Evolutionary conservation across 2,113 vertebrate species (phyloP).

Genomic region (Lates calcarifer): DNA sequence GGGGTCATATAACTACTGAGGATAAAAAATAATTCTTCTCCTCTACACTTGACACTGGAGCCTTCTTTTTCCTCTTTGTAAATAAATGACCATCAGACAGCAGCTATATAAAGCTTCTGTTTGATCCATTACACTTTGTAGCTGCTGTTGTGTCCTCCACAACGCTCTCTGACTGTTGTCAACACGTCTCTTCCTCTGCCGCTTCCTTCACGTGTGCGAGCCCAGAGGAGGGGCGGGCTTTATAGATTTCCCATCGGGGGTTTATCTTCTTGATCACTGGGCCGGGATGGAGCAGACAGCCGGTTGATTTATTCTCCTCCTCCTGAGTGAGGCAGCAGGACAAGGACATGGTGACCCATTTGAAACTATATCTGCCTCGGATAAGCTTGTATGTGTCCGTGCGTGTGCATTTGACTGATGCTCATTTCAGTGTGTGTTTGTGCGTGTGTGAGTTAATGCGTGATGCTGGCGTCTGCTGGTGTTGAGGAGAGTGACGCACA

Average conservation of each 20-base stretch:
- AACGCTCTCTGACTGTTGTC: slow-evolving; percentile 18
- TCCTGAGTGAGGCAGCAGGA: slow-evolving; percentile 43
- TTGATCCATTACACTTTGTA: slow-evolving; percentile 42
- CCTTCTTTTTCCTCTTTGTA: not conserved
- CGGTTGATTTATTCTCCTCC: slow-evolving; percentile 72
- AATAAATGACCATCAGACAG: slow-evolving; percentile 25
- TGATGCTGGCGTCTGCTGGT: slow-evolving; percentile 36
- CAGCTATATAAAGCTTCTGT: slow-evolving; percentile 9
- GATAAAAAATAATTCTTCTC: not conserved
- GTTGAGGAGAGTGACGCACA: slow-evolving; percentile 34
- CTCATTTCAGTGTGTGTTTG: slow-evolving; percentile 1
- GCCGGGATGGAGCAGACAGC: slow-evolving; percentile 54
- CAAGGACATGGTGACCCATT: slow-evolving; percentile 75
- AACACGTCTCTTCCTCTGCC: slow-evolving; percentile 21
- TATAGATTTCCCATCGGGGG: slow-evolving; percentile 71
- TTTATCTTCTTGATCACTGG: slow-evolving; percentile 74
- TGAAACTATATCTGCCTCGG: slow-evolving; percentile 30
- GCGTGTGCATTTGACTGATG: slow-evolving; percentile 36
- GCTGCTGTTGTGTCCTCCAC: slow-evolving; percentile 25
- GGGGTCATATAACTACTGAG: not conserved
- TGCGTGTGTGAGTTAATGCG: slow-evolving; percentile 46
- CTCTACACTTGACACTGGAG: not conserved
- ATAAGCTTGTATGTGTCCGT: slow-evolving; percentile 2
- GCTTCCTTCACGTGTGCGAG: slow-evolving; percentile 14
- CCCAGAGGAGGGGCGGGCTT: slow-evolving; percentile 39